Evolutionary conservation across 2,888 invertebrate species (phyloP).

Genomic region (Eupelmus urozonus): DNA sequence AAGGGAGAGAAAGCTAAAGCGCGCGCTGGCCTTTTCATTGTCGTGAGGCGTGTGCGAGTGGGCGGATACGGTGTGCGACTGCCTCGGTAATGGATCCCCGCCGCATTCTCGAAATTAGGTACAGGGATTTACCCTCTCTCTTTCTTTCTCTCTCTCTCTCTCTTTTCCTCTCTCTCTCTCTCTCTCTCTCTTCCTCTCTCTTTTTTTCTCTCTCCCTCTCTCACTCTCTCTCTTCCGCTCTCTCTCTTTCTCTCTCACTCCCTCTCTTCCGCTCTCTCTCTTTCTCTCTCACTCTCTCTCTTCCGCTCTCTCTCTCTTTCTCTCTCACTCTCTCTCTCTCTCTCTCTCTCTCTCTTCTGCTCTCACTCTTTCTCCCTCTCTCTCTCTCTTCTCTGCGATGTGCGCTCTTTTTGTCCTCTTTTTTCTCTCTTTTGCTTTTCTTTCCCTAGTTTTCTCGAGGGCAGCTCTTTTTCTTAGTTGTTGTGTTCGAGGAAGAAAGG

Average conservation of each 20-base stretch:
- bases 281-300: not conserved
- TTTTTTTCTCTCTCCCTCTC: not conserved
- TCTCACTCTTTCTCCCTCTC: not conserved
- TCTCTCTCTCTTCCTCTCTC: too few species aligned
- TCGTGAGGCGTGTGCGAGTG: not conserved
- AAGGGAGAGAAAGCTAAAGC: not conserved
- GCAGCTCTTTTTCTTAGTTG: conserved; percentile 2
- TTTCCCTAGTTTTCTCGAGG: not conserved
- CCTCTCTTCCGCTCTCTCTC: not conserved
- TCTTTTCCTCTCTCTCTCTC: not conserved
- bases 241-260: not conserved
- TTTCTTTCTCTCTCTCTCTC: not conserved
- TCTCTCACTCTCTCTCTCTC: not conserved
- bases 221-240: not conserved
- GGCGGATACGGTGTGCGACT: conserved; percentile 7
- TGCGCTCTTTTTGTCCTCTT: too few species aligned
- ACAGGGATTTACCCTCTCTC: not conserved
- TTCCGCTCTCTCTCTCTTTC: not conserved
- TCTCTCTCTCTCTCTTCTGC: not conserved
- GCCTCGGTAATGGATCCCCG: conserved; percentile 40
- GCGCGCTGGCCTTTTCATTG: conserved; percentile 22
- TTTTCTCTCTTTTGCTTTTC: not conserved
- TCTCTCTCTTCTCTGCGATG: not conserved
- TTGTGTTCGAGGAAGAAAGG: not conserved
- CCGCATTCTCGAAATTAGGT: conserved; percentile 44